phyloP scores from a whole-genome alignment of 2,888 invertebrate species.

The Tenthredo livida region DNA sequence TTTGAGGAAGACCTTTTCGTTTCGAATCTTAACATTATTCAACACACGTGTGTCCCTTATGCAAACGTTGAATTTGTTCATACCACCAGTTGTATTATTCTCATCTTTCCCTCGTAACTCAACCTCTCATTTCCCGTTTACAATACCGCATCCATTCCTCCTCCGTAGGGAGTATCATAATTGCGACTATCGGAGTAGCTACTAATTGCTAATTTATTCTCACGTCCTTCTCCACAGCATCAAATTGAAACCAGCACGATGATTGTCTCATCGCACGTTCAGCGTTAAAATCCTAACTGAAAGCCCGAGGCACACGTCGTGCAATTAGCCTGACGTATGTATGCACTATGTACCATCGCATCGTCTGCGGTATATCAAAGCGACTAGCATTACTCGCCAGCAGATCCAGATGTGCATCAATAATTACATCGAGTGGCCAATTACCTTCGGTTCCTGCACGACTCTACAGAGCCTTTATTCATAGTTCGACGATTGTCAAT shows the following conservation, averaged over 20 bases:
- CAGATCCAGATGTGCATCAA: constrained; percentile 4
- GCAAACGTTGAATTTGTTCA: constrained; percentile 20
- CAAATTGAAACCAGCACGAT: background rate
- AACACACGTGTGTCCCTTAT: background rate
- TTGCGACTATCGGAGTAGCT: background rate
- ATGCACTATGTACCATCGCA: background rate
- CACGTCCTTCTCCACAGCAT: background rate
- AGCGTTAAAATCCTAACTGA: background rate
- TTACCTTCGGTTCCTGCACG: background rate
- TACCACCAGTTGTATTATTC: background rate
- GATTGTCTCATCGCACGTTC: background rate
- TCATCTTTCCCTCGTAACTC: background rate
- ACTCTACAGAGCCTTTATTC: background rate
- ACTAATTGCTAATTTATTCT: constrained; percentile 22
- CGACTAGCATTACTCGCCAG: background rate
- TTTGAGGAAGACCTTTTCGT: background rate
- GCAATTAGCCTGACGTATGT: constrained; percentile 1
- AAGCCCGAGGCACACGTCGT: background rate
- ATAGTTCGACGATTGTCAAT: background rate
- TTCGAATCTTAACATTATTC: background rate
- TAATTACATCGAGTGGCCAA: constrained; percentile 21
- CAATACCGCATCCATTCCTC: background rate
- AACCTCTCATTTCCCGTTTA: constrained; percentile 31
- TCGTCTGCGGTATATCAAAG: constrained; percentile 25
- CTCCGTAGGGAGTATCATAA: background rate